Percentiles rank a stretch among this genome's conserved stretches.
Conservation (phyloP, 2,113 vertebrate genomes). For the Microcebus griseorufus region DNA sequence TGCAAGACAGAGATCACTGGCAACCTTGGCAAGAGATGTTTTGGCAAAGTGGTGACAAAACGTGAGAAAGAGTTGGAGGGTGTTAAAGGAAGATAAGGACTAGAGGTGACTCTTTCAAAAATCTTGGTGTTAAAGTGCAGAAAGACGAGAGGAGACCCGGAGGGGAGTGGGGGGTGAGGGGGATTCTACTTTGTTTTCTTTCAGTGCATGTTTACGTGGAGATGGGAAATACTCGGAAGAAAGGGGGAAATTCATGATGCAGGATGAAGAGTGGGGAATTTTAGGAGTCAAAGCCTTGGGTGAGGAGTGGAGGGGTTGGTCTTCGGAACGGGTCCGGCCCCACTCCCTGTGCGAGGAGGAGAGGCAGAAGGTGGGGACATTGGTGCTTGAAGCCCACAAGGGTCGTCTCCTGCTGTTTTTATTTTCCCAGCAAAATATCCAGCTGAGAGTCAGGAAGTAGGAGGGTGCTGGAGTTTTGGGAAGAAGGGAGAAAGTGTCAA, state of each 20-base stretch:
- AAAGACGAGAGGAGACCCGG: not conserved
- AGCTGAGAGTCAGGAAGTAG: not conserved
- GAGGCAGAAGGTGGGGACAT: rapidly evolving
- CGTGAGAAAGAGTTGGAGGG: not conserved
- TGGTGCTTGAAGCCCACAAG: no score
- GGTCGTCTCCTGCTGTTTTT: not conserved
- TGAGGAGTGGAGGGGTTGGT: not conserved
- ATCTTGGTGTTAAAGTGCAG: not conserved
- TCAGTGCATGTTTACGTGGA: not conserved
- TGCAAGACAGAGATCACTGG: not conserved
- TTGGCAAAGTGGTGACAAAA: not conserved
- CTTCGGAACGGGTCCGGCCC: not conserved
- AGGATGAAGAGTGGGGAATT: not conserved
- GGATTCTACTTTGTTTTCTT: not conserved
- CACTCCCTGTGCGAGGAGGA: not conserved
- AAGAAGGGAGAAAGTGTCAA: not conserved
- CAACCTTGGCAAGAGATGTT: not conserved
- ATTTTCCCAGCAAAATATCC: not conserved
- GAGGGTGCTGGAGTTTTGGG: not conserved
- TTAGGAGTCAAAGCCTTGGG: not conserved
- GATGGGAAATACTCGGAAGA: not conserved
- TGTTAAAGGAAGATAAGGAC: not conserved
- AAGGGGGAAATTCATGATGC: not conserved
- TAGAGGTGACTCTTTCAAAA: not conserved
- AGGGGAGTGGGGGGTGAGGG: not conserved